These are phyloP conservation scores for Crocidura indochinensis DNA, from an alignment of 2,797 vertebrate genomes.

Conservation along the genomic window DNA sequence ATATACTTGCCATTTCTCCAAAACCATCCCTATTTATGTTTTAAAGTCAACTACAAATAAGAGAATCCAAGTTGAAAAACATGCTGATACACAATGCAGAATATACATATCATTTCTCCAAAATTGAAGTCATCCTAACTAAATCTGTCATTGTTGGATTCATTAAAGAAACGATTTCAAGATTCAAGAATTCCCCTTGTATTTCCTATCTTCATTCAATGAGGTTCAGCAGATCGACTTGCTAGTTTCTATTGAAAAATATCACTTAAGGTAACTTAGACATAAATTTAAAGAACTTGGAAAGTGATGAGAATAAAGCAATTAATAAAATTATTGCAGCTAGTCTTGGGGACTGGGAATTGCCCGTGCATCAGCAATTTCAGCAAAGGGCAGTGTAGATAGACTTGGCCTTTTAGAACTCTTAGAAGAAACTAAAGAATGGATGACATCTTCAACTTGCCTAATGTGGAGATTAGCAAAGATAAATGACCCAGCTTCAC, in stretches of 20 bases:
- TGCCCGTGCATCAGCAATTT: slow-evolving; percentile 95
- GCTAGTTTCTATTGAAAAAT: slow-evolving; percentile 93
- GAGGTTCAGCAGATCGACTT: slow-evolving; percentile 92
- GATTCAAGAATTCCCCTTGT: slow-evolving; percentile 96
- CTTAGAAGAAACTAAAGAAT: slow-evolving; percentile 94
- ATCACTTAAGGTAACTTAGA: slow-evolving; percentile 92
- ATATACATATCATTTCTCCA: no score
- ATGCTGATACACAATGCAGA: no score
- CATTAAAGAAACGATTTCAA: slow-evolving; percentile 95
- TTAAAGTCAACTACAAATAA: no score
- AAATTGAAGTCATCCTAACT: slow-evolving; percentile 92
- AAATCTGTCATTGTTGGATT: slow-evolving; percentile 94
- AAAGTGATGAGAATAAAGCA: slow-evolving; percentile 86
- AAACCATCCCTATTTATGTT: no score
- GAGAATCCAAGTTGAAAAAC: no score
- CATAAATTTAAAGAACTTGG: slow-evolving; percentile 82
- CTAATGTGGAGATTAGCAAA: slow-evolving; percentile 96
- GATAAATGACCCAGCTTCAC: slow-evolving; percentile 87
- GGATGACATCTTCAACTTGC: slow-evolving; percentile 95
- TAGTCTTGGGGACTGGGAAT: slow-evolving; percentile 96
- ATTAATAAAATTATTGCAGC: slow-evolving; percentile 95
- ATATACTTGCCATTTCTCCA: no score
- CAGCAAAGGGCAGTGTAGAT: slow-evolving; percentile 94
- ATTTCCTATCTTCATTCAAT: slow-evolving; percentile 89
- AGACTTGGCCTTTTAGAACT: slow-evolving; percentile 95